A percentile compares a stretch with the other conserved stretches of the same genome.
phyloP scores from a whole-genome alignment of 2,888 invertebrate species.

The Metalampra italica region DNA sequence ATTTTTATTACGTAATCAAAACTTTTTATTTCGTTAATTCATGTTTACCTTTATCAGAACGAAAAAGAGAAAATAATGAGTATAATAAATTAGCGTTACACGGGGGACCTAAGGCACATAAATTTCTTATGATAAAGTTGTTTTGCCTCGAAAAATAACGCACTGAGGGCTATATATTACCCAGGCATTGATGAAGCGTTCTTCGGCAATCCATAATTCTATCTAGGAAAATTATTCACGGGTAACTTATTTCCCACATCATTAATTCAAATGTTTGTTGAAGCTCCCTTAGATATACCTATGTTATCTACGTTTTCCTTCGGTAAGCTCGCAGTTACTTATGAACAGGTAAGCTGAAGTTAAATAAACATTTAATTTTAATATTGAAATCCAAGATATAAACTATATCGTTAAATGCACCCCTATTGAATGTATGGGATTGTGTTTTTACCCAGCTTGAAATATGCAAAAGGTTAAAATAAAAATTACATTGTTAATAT shows the following conservation, averaged over 20 bases:
- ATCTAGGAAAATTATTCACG: slow-evolving; percentile 39
- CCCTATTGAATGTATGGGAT: no score
- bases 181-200: slow-evolving; percentile 49
- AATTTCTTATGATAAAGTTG: slow-evolving; percentile 21
- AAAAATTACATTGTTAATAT: no score
- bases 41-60: slow-evolving; percentile 1
- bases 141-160: slow-evolving; percentile 23
- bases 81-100: slow-evolving; percentile 20
- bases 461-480: no score
- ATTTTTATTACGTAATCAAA: background rate
- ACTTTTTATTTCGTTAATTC: slow-evolving; percentile 1
- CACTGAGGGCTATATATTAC: slow-evolving; percentile 37
- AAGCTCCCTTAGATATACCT: background rate
- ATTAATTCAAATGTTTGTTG: slow-evolving; percentile 26
- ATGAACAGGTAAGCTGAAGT: no score
- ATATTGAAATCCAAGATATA: no score
- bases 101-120: slow-evolving; percentile 8
- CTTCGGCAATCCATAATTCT: slow-evolving; percentile 46
- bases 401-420: no score
- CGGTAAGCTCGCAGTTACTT: background rate
- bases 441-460: no score
- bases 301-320: no score
- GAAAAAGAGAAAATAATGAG: slow-evolving; percentile 18
- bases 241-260: slow-evolving; percentile 29
- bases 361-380: no score